Evolutionary conservation across 2,797 vertebrate species (phyloP).

Genomic region (Eptatretus atami): DNA sequence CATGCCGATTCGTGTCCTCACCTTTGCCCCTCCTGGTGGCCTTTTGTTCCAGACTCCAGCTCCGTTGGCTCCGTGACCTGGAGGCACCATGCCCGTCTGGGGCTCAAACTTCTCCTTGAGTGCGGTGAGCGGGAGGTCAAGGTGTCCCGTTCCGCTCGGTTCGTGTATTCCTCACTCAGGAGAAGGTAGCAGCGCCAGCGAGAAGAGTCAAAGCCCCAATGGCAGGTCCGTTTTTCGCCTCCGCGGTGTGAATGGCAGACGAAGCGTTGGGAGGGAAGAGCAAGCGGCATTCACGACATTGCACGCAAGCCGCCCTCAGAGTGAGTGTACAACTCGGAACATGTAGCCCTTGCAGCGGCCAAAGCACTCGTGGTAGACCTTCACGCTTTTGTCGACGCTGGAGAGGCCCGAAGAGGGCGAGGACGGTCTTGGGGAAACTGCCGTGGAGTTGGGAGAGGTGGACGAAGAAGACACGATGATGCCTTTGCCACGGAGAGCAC

Average conservation of each 20-base stretch:
- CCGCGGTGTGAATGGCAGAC: conserved; percentile 92
- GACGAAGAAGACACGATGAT: background rate
- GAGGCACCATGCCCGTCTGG: background rate
- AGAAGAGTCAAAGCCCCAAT: conserved; percentile 97
- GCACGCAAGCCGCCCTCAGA: conserved; percentile 67
- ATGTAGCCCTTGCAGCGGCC: conserved; percentile 79
- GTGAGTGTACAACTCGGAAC: conserved; percentile 61
- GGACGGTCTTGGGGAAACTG: background rate
- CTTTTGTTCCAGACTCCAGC: too few species aligned
- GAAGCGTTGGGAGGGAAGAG: conserved; percentile 83
- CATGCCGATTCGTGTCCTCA: too few species aligned
- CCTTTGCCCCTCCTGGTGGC: too few species aligned
- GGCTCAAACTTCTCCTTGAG: conserved; percentile 77
- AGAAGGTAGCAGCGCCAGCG: conserved; percentile 93
- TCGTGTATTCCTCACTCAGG: conserved; percentile 72
- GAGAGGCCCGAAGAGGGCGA: background rate
- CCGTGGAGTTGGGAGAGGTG: conserved; percentile 2
- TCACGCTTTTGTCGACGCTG: conserved; percentile 37
- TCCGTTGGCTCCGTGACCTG: too few species aligned
- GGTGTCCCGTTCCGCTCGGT: conserved; percentile 59
- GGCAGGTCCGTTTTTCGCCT: conserved; percentile 92
- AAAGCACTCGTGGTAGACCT: conserved; percentile 94
- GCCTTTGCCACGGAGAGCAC: conserved; percentile 12
- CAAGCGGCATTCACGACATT: conserved; percentile 86
- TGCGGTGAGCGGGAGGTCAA: conserved; percentile 56